phyloP scores from a whole-genome alignment of 2,797 vertebrate species.

The Coregonus ussuriensis region DNA sequence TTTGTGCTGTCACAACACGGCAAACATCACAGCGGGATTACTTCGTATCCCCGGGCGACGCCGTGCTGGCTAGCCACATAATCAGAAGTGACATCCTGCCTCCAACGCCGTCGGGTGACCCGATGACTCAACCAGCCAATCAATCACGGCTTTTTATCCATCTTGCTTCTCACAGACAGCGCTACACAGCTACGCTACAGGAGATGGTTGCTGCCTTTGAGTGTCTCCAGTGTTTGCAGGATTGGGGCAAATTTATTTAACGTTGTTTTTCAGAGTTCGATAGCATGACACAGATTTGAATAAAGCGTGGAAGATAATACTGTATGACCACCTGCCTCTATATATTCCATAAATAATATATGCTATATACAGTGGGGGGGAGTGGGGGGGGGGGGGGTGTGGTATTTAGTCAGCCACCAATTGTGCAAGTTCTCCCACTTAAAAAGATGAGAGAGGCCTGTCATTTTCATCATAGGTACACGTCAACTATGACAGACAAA shows the following conservation, averaged over 20 bases:
- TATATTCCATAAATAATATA: neutral
- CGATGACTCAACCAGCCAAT: constrained; percentile 57
- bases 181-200: neutral
- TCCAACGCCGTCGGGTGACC: constrained; percentile 46
- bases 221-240: neutral
- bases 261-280: neutral
- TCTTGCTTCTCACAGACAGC: constrained; percentile 33
- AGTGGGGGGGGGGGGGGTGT: too few relatives aligned
- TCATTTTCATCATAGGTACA: too few relatives aligned
- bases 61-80: constrained; percentile 37
- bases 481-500: too few relatives aligned
- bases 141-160: constrained; percentile 43
- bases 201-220: neutral
- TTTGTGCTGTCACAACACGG: constrained; percentile 61
- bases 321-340: neutral
- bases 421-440: too few relatives aligned
- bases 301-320: neutral
- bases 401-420: too few relatives aligned
- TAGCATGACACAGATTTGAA: neutral
- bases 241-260: neutral
- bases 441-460: too few relatives aligned
- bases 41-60: constrained; percentile 39
- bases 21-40: constrained; percentile 60
- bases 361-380: neutral
- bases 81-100: constrained; percentile 66